These are phyloP conservation scores for Bombylius major DNA, from an alignment of 2,888 invertebrate genomes.

Conservation along the genomic window DNA sequence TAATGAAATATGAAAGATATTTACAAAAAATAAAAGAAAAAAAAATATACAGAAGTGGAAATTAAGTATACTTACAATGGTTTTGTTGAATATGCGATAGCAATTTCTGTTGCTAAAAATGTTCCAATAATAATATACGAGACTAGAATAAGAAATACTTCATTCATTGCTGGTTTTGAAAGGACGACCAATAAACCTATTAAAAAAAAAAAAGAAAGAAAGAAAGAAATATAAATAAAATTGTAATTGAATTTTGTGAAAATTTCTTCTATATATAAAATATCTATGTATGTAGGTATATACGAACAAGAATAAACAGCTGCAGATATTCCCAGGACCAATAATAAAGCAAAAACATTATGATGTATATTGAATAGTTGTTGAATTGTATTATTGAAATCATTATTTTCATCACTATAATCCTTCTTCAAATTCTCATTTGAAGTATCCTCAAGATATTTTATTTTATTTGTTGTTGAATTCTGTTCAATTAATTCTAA, in stretches of 20 bases:
- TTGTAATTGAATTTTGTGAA: no score
- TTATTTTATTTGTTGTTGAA: not conserved
- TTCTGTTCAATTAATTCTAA: slow-evolving; percentile 1
- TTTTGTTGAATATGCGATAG: slow-evolving; percentile 40
- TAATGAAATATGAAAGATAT: no score
- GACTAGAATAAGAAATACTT: slow-evolving; percentile 71
- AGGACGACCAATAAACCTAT: slow-evolving; percentile 57
- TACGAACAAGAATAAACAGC: slow-evolving; percentile 44
- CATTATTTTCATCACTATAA: not conserved
- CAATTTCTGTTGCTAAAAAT: slow-evolving; percentile 59
- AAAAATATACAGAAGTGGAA: not conserved
- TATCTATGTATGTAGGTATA: no score
- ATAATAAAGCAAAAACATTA: slow-evolving; percentile 28
- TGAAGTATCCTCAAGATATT: not conserved
- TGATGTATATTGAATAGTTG: slow-evolving; percentile 32
- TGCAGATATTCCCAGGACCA: slow-evolving; percentile 39
- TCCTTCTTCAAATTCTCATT: not conserved
- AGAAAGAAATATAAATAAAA: not conserved
- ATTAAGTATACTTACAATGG: slow-evolving; percentile 27
- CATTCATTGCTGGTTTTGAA: slow-evolving; percentile 74
- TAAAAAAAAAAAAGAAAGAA: slow-evolving; percentile 5
- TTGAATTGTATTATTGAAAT: not conserved
- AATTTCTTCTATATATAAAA: no score
- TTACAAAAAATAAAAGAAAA: not conserved
- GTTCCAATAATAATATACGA: slow-evolving; percentile 72